These are phyloP conservation scores for Dryas iulia DNA, from an alignment of 1,140 invertebrate species.

Conservation along the genomic window DNA sequence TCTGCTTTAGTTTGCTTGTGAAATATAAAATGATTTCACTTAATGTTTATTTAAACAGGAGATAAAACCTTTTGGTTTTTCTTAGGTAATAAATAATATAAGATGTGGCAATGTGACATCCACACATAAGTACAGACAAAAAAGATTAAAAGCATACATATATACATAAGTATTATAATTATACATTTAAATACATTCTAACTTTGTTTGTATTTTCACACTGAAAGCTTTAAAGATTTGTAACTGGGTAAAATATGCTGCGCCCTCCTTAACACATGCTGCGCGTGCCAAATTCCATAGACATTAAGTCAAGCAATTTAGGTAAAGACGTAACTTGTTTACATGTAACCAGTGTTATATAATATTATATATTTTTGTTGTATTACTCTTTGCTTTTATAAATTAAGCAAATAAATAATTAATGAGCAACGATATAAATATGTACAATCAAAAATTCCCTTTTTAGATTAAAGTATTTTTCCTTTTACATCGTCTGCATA, in stretches of 20 bases:
- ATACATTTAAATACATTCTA: not conserved
- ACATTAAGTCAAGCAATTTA: conserved; percentile 1
- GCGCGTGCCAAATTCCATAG: not conserved
- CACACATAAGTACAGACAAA: not conserved
- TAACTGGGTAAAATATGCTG: not conserved
- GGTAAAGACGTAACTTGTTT: not conserved
- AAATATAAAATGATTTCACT: too few relatives aligned
- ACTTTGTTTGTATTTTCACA: not conserved
- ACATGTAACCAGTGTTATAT: not conserved
- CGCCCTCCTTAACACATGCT: not conserved
- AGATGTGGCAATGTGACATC: too few relatives aligned
- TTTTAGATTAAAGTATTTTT: too few relatives aligned
- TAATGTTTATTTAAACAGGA: too few relatives aligned
- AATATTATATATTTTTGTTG: not conserved
- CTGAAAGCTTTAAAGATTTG: not conserved
- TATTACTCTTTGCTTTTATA: not conserved
- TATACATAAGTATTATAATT: not conserved
- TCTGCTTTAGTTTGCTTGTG: too few relatives aligned
- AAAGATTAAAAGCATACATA: not conserved
- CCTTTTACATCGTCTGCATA: too few relatives aligned
- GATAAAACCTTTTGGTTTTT: too few relatives aligned
- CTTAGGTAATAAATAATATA: too few relatives aligned
- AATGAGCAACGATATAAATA: not conserved
- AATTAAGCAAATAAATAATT: not conserved
- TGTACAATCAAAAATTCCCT: too few relatives aligned